Percentiles rank a stretch among this genome's conserved stretches.
Evolutionary conservation across 2,888 invertebrate genomes (phyloP).

Genomic region (Uloborus plumipes): DNA sequence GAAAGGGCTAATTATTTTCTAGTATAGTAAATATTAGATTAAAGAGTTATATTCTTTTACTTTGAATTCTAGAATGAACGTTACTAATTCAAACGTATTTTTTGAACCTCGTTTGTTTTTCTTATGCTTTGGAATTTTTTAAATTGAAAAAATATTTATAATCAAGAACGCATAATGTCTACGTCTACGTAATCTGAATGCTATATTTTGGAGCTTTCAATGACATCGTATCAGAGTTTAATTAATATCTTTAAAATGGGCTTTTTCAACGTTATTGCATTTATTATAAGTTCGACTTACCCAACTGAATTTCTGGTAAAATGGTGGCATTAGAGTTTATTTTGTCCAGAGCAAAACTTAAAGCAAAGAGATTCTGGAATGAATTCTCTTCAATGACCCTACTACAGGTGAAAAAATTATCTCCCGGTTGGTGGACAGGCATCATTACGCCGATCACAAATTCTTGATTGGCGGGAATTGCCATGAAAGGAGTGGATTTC

Average conservation of each 20-base stretch:
- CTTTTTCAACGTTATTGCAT: neutral
- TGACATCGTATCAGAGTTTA: too few relatives aligned
- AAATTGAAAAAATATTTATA: too few relatives aligned
- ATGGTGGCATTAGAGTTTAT: slow-evolving; percentile 69
- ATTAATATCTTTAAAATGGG: too few relatives aligned
- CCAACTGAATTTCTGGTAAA: slow-evolving; percentile 48
- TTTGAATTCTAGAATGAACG: too few relatives aligned
- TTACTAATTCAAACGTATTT: too few relatives aligned
- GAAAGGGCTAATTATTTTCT: too few relatives aligned
- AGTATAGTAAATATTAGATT: too few relatives aligned
- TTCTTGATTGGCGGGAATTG: slow-evolving; percentile 67
- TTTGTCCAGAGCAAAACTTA: slow-evolving; percentile 71
- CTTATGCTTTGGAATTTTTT: too few relatives aligned
- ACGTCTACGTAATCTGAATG: too few relatives aligned
- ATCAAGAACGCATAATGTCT: neutral
- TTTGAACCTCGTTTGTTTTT: too few relatives aligned
- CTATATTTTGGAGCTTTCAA: too few relatives aligned
- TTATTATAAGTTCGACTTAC: slow-evolving; percentile 5
- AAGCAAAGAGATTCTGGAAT: slow-evolving; percentile 72
- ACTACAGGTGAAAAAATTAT: slow-evolving; percentile 71
- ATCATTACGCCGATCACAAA: slow-evolving; percentile 68
- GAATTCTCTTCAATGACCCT: slow-evolving; percentile 68
- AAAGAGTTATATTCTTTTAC: too few relatives aligned
- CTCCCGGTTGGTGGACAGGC: slow-evolving; percentile 68
- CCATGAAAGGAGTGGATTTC: slow-evolving; percentile 32